Conservation (phyloP, 2,113 vertebrate genomes). For the Dromas ardeola region DNA sequence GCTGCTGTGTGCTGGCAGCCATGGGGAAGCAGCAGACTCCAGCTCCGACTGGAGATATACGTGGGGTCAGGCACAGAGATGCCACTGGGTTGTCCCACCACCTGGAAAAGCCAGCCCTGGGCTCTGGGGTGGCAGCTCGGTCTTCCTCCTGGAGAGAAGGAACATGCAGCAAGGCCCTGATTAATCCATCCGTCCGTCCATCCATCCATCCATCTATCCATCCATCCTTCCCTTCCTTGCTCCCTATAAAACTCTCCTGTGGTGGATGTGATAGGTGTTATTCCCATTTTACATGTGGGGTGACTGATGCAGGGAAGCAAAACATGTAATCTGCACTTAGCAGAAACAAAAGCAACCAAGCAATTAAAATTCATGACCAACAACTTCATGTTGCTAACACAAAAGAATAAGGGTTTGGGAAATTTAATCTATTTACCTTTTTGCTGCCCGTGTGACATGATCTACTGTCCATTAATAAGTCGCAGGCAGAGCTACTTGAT, state of each 20-base stretch:
- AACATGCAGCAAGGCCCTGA: neutral
- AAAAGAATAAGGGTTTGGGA: neutral
- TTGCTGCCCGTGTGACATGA: neutral
- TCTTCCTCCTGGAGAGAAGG: neutral
- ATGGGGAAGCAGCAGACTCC: neutral
- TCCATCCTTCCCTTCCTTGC: fast-evolving
- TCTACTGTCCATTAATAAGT: neutral
- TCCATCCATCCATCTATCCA: fast-evolving
- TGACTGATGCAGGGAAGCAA: neutral
- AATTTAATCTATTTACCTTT: neutral
- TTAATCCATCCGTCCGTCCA: too few relatives aligned
- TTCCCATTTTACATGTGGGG: neutral
- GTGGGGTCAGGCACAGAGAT: neutral
- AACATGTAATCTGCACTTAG: neutral
- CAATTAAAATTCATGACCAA: neutral
- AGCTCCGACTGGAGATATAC: neutral
- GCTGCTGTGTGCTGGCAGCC: fast-evolving
- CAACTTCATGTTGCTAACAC: neutral
- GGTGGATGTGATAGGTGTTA: neutral
- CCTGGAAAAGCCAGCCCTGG: fast-evolving
- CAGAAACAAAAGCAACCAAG: neutral
- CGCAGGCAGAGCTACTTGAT: neutral
- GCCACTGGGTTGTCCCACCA: fast-evolving
- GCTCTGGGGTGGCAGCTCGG: neutral
- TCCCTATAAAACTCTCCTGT: neutral